A percentile compares a stretch with the other conserved stretches of the same genome.
Conservation (phyloP, 2,888 invertebrate genomes). For the Fragum sueziense region DNA sequence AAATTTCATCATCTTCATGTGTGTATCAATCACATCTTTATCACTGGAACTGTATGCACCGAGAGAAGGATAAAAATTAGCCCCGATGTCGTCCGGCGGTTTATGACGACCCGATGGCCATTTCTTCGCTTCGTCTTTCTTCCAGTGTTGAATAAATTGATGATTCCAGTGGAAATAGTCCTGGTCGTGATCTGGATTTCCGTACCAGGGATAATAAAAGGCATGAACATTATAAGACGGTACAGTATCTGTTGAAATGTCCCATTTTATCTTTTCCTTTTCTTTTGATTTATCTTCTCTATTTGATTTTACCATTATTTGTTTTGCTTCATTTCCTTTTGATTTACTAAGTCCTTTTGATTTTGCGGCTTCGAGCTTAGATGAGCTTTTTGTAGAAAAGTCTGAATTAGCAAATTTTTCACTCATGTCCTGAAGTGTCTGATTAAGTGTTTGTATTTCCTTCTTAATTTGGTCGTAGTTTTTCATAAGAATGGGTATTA, state of each 20-base stretch:
- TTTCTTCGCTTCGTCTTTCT: slow-evolving; percentile 79
- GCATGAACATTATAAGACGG: slow-evolving; percentile 80
- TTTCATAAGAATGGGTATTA: slow-evolving; percentile 38
- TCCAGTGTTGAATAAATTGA: slow-evolving; percentile 80
- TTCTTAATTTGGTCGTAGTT: slow-evolving; percentile 18
- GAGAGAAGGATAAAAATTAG: slow-evolving; percentile 84
- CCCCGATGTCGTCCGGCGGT: slow-evolving; percentile 85
- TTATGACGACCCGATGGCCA: slow-evolving; percentile 84
- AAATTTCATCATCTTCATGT: slow-evolving; percentile 86
- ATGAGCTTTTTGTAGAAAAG: background rate
- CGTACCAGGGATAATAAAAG: slow-evolving; percentile 83
- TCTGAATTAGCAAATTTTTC: background rate
- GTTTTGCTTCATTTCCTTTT: background rate
- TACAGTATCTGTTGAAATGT: background rate
- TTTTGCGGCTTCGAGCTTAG: background rate
- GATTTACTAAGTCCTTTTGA: background rate
- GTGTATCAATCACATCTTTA: slow-evolving; percentile 84
- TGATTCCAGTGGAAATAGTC: slow-evolving; percentile 83
- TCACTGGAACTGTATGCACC: slow-evolving; percentile 85
- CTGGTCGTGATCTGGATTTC: slow-evolving; percentile 77
- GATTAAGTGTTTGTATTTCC: slow-evolving; percentile 24
- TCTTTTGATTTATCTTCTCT: background rate
- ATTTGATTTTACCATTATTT: no score
- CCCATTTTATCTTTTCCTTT: background rate
- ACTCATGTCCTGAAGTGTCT: slow-evolving; percentile 12